Percentiles rank a stretch among this genome's conserved stretches.
phyloP scores from a whole-genome alignment of 2,797 vertebrate species.

The Sphaeramia orbicularis region DNA sequence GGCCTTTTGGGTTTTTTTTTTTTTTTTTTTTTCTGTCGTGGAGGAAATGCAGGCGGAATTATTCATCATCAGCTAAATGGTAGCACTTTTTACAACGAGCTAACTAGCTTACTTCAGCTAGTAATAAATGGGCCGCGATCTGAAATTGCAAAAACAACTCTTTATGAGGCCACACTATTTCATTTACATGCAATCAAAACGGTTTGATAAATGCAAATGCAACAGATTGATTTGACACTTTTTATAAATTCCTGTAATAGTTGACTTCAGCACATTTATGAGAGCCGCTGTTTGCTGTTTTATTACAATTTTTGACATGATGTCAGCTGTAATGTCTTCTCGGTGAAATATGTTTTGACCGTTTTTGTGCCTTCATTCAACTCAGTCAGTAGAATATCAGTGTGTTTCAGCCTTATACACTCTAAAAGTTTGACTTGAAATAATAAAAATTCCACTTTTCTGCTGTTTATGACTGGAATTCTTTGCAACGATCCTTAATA shows the following conservation, averaged over 20 bases:
- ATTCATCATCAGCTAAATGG: constrained; percentile 48
- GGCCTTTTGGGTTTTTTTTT: constrained; percentile 14
- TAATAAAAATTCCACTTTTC: too few relatives aligned
- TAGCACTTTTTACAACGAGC: constrained; percentile 29
- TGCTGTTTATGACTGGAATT: too few relatives aligned
- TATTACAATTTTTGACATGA: constrained; percentile 24
- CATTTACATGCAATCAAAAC: constrained; percentile 47
- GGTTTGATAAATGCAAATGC: constrained; percentile 44
- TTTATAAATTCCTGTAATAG: constrained; percentile 19
- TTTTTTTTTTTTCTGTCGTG: background rate
- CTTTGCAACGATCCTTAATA: too few relatives aligned
- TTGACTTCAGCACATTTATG: constrained; percentile 1
- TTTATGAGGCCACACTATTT: constrained; percentile 27
- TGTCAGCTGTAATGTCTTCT: constrained; percentile 11
- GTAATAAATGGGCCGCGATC: constrained; percentile 38
- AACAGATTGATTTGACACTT: constrained; percentile 39
- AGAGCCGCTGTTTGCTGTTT: constrained; percentile 21
- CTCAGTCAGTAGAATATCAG: background rate
- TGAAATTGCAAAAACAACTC: constrained; percentile 30
- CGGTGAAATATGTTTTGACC: background rate
- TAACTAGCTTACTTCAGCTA: constrained; percentile 22
- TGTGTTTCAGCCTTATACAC: too few relatives aligned
- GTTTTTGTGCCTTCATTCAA: too few relatives aligned
- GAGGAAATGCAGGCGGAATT: constrained; percentile 30
- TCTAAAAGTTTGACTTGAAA: too few relatives aligned